These are phyloP conservation scores for Pterostichus niger DNA, from an alignment of 2,888 invertebrate species.

Conservation along the genomic window DNA sequence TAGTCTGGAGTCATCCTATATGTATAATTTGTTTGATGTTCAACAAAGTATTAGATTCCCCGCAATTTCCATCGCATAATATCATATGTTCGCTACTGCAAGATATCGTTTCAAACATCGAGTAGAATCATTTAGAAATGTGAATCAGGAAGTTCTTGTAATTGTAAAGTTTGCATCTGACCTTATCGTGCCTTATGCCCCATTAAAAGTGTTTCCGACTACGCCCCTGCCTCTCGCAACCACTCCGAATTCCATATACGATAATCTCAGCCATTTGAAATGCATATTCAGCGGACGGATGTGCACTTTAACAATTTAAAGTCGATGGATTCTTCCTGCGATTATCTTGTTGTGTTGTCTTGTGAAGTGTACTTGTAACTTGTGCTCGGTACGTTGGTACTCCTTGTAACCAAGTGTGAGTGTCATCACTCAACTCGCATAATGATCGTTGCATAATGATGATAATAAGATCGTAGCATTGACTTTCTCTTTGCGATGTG, in stretches of 20 bases:
- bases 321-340: slow-evolving; percentile 57
- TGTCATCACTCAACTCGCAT: slow-evolving; percentile 25
- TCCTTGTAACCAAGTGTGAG: background rate
- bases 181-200: too few relatives aligned
- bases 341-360: slow-evolving; percentile 53
- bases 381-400: background rate
- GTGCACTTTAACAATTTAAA: slow-evolving; percentile 61
- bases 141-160: too few relatives aligned
- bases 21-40: too few relatives aligned
- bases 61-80: too few relatives aligned
- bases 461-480: slow-evolving; percentile 1
- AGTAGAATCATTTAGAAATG: too few relatives aligned
- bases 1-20: too few relatives aligned
- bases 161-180: too few relatives aligned
- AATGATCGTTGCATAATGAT: slow-evolving; percentile 33
- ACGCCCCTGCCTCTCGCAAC: background rate
- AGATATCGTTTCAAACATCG: too few relatives aligned
- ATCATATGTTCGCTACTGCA: too few relatives aligned
- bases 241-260: background rate
- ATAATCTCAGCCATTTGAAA: slow-evolving; percentile 46
- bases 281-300: slow-evolving; percentile 52
- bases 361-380: too few relatives aligned
- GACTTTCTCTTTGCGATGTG: slow-evolving; percentile 11
- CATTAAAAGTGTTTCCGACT: background rate
- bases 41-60: too few relatives aligned